phyloP scores from a whole-genome alignment of 2,113 vertebrate species.

The Zapornia atra region DNA sequence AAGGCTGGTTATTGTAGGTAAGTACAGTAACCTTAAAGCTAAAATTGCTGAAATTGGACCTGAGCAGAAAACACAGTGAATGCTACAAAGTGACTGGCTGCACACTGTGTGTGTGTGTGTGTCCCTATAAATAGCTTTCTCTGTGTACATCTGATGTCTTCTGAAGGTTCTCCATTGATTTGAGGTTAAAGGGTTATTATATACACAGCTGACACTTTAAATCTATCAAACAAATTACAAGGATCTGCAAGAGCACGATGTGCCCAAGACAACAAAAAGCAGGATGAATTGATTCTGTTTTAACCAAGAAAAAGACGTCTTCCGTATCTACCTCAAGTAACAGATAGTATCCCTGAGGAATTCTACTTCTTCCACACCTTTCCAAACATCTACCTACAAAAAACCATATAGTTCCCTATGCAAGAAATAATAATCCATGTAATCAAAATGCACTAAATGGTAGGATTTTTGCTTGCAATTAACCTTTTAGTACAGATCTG shows the following conservation, averaged over 20 bases:
- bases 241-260: neutral
- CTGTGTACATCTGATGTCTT: neutral
- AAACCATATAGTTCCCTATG: neutral
- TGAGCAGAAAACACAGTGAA: neutral
- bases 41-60: neutral
- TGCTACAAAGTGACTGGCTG: neutral
- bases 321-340: neutral
- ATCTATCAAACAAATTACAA: neutral
- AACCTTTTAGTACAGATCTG: neutral
- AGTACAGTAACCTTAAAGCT: neutral
- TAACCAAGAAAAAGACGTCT: neutral
- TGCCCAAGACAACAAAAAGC: neutral
- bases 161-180: neutral
- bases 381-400: neutral
- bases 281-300: neutral
- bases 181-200: neutral
- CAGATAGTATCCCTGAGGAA: neutral
- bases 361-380: neutral
- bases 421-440: neutral
- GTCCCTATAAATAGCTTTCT: rapidly evolving
- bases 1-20: neutral
- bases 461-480: neutral
- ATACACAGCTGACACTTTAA: neutral
- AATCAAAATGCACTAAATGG: neutral
- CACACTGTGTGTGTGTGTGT: too few relatives aligned